These are phyloP conservation scores for Saccostrea glomerata DNA, from an alignment of 1,140 invertebrate species.

Conservation along the genomic window DNA sequence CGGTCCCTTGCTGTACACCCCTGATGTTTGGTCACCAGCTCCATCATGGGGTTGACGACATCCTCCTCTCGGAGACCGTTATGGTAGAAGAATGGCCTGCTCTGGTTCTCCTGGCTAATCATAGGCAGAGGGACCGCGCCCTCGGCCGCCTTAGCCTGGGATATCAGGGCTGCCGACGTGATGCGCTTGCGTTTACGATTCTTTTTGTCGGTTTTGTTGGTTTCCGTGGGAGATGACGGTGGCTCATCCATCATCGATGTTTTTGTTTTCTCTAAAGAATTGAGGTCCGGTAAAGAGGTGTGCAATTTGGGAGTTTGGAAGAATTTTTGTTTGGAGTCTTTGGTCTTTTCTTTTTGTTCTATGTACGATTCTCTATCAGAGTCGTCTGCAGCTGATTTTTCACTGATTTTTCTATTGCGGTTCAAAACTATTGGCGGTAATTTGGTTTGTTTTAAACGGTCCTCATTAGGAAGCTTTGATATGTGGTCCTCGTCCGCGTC, in stretches of 20 bases:
- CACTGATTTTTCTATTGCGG: slow-evolving; percentile 22
- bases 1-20: slow-evolving; percentile 69
- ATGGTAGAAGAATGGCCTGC: slow-evolving; percentile 71
- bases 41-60: slow-evolving; percentile 64
- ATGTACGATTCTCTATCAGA: neutral
- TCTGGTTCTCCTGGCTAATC: slow-evolving; percentile 63
- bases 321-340: slow-evolving; percentile 21
- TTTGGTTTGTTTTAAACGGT: neutral
- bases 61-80: slow-evolving; percentile 66
- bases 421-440: slow-evolving; percentile 21
- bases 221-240: slow-evolving; percentile 11
- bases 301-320: slow-evolving; percentile 45
- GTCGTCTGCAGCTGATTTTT: slow-evolving; percentile 16
- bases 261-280: slow-evolving; percentile 54
- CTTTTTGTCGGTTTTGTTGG: slow-evolving; percentile 51
- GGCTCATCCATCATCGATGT: slow-evolving; percentile 35
- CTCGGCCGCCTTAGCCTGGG: slow-evolving; percentile 65
- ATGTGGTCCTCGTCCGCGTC: neutral
- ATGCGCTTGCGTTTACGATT: slow-evolving; percentile 52
- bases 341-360: neutral
- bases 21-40: slow-evolving; percentile 67
- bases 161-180: slow-evolving; percentile 60
- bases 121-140: slow-evolving; percentile 67
- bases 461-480: neutral
- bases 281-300: slow-evolving; percentile 39